phyloP scores from a whole-genome alignment of 1,140 invertebrate genomes.

The Pomacea maculata region DNA sequence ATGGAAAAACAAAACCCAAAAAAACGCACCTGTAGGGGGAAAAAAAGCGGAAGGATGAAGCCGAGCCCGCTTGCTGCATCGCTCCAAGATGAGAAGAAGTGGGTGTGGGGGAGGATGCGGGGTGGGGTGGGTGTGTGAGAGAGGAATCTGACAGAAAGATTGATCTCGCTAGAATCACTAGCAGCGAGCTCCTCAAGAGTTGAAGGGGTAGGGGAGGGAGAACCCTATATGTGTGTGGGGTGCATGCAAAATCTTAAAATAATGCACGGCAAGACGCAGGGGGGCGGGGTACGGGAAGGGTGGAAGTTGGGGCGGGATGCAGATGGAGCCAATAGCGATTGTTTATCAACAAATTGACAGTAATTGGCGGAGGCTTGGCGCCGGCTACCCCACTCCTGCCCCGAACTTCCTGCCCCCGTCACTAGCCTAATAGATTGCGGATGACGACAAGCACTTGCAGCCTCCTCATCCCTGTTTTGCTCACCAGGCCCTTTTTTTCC shows the following conservation, averaged over 20 bases:
- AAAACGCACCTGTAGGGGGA: too few species aligned
- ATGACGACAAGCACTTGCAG: too few species aligned
- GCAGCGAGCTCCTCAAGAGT: not conserved
- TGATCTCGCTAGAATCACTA: not conserved
- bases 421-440: too few species aligned
- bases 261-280: not conserved
- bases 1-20: too few species aligned
- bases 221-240: not conserved
- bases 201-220: not conserved
- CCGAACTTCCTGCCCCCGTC: not conserved
- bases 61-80: too few species aligned
- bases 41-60: too few species aligned
- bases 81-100: not conserved
- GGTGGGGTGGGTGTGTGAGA: not conserved
- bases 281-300: not conserved
- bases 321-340: not conserved
- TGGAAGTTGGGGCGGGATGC: not conserved
- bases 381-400: not conserved
- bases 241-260: not conserved
- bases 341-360: constrained; percentile 18
- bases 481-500: too few species aligned
- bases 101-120: not conserved
- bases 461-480: too few species aligned
- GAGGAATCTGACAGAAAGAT: not conserved
- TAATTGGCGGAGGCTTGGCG: constrained; percentile 11